Evolutionary conservation across 2,797 vertebrate genomes (phyloP).

Genomic region (Loris lydekkerianus): DNA sequence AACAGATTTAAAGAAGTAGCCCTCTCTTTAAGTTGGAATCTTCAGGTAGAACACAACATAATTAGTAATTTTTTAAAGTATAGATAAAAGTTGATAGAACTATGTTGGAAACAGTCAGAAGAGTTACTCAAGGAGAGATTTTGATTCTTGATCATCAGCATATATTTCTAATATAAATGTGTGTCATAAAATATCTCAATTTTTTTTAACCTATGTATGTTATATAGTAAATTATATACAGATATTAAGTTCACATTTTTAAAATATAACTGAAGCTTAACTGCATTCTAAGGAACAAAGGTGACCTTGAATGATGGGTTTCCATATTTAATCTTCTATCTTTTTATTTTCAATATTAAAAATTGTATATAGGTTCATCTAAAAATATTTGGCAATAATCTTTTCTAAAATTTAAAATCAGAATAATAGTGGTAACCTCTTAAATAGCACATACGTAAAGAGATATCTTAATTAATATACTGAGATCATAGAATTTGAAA

Average conservation of each 20-base stretch:
- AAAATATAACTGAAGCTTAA: neutral
- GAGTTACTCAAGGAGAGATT: neutral
- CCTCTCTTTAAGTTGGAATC: neutral
- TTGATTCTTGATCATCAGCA: neutral
- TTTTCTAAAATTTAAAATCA: conserved; percentile 11
- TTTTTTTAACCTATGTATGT: neutral
- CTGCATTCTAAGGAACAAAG: neutral
- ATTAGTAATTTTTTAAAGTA: neutral
- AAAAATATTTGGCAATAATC: neutral
- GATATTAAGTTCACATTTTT: neutral
- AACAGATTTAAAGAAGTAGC: neutral
- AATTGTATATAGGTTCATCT: neutral
- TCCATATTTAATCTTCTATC: neutral
- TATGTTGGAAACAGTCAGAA: neutral
- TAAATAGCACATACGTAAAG: neutral
- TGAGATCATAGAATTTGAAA: conserved; percentile 15
- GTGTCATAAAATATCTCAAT: neutral
- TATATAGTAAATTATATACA: neutral
- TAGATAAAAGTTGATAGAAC: neutral
- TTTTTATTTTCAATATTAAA: neutral
- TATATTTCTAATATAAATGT: neutral
- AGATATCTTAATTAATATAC: neutral
- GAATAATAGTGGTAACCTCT: neutral
- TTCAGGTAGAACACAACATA: neutral
- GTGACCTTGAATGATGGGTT: neutral